phyloP scores from a whole-genome alignment of 1,140 invertebrate species.

The Coptotermes formosanus region DNA sequence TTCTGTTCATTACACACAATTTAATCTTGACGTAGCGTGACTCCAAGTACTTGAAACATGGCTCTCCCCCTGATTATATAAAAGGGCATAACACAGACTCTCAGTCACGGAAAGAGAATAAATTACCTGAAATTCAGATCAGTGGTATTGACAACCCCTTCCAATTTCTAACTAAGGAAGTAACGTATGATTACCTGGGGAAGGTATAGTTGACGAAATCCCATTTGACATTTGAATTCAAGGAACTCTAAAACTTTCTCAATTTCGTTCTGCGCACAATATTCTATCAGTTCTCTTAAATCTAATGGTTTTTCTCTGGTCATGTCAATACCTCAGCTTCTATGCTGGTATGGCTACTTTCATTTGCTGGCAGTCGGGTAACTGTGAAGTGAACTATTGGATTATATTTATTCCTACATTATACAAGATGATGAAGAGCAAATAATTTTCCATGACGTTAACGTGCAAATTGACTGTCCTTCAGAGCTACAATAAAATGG shows the following conservation, averaged over 20 bases:
- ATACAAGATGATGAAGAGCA: too few relatives aligned
- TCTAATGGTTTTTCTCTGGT: not conserved
- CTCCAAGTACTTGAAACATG: not conserved
- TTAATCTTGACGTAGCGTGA: not conserved
- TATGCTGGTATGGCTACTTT: too few relatives aligned
- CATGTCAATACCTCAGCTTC: not conserved
- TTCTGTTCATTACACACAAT: constrained; percentile 10
- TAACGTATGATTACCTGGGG: not conserved
- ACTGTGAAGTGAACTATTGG: too few relatives aligned
- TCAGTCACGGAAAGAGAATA: not conserved
- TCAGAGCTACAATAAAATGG: too few relatives aligned
- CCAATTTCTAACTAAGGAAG: not conserved
- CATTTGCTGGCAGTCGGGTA: too few relatives aligned
- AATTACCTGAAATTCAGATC: constrained; percentile 19
- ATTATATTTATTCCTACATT: too few relatives aligned
- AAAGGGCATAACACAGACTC: not conserved
- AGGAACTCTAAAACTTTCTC: constrained; percentile 13
- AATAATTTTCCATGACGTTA: too few relatives aligned
- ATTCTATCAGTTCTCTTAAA: not conserved
- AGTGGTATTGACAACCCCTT: not conserved
- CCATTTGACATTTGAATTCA: constrained; percentile 3
- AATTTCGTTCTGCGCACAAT: not conserved
- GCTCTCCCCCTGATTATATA: not conserved
- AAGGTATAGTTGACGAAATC: not conserved
- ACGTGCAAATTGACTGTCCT: too few relatives aligned